Evolutionary conservation across 2,888 invertebrate genomes (phyloP).

Genomic region (Volucella inflata): DNA sequence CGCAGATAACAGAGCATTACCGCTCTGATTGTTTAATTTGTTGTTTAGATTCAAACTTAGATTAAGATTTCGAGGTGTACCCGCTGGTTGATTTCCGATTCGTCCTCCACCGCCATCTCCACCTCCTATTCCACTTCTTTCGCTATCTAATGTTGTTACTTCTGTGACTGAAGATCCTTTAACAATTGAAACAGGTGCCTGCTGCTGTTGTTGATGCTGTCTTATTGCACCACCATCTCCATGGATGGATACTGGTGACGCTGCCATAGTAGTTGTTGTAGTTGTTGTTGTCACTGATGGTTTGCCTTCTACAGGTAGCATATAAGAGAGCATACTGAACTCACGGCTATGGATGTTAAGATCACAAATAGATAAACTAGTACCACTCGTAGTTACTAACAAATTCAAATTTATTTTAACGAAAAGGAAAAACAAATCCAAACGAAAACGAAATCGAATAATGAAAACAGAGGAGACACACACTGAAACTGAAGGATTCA

Average conservation of each 20-base stretch:
- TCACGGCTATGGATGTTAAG: conserved; percentile 39
- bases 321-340: conserved; percentile 89
- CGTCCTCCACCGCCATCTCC: no score
- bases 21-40: conserved; percentile 70
- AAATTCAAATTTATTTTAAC: conserved; percentile 18
- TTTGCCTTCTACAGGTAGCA: conserved; percentile 91
- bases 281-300: conserved; percentile 86
- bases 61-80: conserved; percentile 56
- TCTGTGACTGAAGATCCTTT: conserved; percentile 57
- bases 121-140: no score
- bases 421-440: conserved; percentile 10
- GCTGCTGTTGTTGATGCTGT: conserved; percentile 51
- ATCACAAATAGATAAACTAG: conserved; percentile 14
- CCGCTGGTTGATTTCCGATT: not conserved
- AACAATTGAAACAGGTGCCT: conserved; percentile 70
- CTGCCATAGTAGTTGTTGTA: conserved; percentile 66
- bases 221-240: conserved; percentile 54
- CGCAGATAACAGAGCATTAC: conserved; percentile 67
- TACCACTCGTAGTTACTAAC: conserved; percentile 39
- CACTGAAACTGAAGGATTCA: not conserved
- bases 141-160: conserved; percentile 1
- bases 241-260: conserved; percentile 60
- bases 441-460: conserved; percentile 2
- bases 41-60: conserved; percentile 65
- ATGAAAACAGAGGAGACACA: no score